phyloP scores from a whole-genome alignment of 2,888 invertebrate species.

The Drosophila quinaria region DNA sequence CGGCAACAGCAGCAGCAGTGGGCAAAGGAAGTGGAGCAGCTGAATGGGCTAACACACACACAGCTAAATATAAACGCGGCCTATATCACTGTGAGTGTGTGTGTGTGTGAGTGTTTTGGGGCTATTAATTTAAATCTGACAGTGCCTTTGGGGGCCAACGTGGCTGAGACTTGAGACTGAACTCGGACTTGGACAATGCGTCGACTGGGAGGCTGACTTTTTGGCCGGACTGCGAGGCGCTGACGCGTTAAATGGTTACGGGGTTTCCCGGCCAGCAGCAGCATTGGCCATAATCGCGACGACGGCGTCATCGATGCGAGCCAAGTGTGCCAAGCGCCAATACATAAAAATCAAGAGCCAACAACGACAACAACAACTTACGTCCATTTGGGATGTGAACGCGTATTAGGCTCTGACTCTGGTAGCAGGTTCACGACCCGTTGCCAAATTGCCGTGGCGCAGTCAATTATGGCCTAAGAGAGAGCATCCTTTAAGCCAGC shows the following conservation, averaged over 20 bases:
- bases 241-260: conserved; percentile 78
- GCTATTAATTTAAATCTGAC: conserved; percentile 78
- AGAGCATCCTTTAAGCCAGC: conserved; percentile 13
- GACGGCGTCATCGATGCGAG: conserved; percentile 51
- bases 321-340: conserved; percentile 72
- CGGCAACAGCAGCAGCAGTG: conserved; percentile 19
- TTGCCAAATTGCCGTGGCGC: conserved; percentile 59
- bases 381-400: conserved; percentile 61
- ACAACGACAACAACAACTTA: conserved; percentile 34
- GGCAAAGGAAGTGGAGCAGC: conserved; percentile 6
- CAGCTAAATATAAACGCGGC: conserved; percentile 24
- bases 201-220: conserved; percentile 51
- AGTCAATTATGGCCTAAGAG: conserved; percentile 60
- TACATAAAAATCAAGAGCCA: conserved; percentile 73
- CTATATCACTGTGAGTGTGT: conserved; percentile 25
- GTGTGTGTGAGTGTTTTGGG: conserved; percentile 44
- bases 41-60: conserved; percentile 33
- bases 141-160: conserved; percentile 70
- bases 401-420: conserved; percentile 49
- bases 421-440: conserved; percentile 70
- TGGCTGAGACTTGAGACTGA: conserved; percentile 44
- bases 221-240: conserved; percentile 74
- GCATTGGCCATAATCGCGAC: conserved; percentile 36
- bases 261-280: conserved; percentile 65
- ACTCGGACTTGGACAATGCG: conserved; percentile 31